Conservation (phyloP, 1,140 invertebrate genomes). For the Sitodiplosis mosellana region DNA sequence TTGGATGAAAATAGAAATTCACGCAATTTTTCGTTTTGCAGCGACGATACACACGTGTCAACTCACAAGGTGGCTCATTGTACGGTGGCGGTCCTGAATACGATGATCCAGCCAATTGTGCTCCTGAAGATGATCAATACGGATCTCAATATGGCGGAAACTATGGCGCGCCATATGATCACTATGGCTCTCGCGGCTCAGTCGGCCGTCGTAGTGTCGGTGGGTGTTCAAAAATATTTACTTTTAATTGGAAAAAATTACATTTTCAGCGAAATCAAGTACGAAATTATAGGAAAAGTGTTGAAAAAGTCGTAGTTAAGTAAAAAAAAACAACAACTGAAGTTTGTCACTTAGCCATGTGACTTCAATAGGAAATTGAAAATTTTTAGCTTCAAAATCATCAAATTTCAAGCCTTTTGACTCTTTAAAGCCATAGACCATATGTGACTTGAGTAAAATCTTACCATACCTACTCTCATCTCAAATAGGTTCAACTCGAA, state of each 20-base stretch:
- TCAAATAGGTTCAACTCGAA: conserved; percentile 40
- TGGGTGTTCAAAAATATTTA: conserved; percentile 9
- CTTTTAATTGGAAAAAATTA: too few species aligned
- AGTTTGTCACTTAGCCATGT: too few species aligned
- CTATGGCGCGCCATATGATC: conserved; percentile 67
- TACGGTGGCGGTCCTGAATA: conserved; percentile 49
- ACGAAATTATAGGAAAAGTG: too few species aligned
- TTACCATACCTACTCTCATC: conserved; percentile 5
- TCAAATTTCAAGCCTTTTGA: too few species aligned
- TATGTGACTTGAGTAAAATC: too few species aligned
- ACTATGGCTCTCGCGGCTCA: conserved; percentile 66
- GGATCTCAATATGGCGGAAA: conserved; percentile 57
- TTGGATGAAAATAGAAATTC: neutral
- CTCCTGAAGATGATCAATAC: conserved; percentile 75
- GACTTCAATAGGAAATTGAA: too few species aligned
- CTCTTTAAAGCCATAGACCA: too few species aligned
- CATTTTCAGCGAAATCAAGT: too few species aligned
- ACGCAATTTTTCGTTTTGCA: conserved; percentile 1
- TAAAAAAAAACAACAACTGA: too few species aligned
- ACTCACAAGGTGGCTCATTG: conserved; percentile 23
- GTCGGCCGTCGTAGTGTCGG: conserved; percentile 44
- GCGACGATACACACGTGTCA: conserved; percentile 24
- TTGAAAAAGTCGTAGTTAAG: too few species aligned
- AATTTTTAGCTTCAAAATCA: too few species aligned
- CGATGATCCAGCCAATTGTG: conserved; percentile 79